Evolutionary conservation across 2,113 vertebrate genomes (phyloP).

Genomic region (Andinoacara biseriatus): DNA sequence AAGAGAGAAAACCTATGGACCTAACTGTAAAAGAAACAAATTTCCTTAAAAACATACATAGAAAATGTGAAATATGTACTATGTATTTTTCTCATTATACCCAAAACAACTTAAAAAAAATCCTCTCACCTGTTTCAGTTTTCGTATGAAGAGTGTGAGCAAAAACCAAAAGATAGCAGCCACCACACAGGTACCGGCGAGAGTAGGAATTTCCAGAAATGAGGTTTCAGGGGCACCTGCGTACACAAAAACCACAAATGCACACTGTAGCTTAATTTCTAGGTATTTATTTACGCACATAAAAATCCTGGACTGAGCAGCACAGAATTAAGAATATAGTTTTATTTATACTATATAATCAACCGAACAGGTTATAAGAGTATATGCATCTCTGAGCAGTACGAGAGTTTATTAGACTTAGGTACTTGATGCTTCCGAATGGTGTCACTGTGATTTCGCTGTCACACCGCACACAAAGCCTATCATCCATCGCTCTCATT

Average conservation of each 20-base stretch:
- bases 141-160: slow-evolving; percentile 91
- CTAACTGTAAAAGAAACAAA: too few relatives aligned
- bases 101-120: not conserved
- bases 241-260: not conserved
- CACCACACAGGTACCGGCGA: slow-evolving; percentile 91
- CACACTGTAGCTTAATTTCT: not conserved
- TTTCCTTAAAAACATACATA: not conserved
- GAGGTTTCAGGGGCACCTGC: slow-evolving; percentile 84
- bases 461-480: not conserved
- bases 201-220: slow-evolving; percentile 88
- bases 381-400: not conserved
- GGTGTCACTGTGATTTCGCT: slow-evolving; percentile 38
- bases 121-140: slow-evolving; percentile 83
- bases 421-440: slow-evolving; percentile 5
- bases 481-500: slow-evolving; percentile 35
- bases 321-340: not conserved
- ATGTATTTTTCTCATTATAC: not conserved
- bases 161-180: slow-evolving; percentile 92
- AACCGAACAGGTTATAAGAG: not conserved
- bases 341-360: too few relatives aligned
- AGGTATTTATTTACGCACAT: not conserved
- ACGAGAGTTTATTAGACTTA: not conserved
- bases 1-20: not conserved
- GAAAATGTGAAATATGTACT: not conserved
- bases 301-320: not conserved